Percentiles rank a stretch among this genome's conserved stretches.
phyloP scores from a whole-genome alignment of 1,140 invertebrate genomes.

The Trichonephila clavata region DNA sequence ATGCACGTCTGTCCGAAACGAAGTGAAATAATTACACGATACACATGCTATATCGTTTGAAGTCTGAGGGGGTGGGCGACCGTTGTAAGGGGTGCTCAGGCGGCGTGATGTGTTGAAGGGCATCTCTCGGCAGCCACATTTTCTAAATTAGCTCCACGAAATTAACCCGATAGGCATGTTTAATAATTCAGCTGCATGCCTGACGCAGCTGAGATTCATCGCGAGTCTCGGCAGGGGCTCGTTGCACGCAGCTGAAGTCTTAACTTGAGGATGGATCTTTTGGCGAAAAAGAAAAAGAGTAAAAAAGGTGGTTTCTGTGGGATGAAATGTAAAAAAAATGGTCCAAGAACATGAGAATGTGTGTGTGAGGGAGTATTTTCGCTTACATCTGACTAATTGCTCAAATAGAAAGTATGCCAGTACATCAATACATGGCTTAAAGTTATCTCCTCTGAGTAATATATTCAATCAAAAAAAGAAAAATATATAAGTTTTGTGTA shows the following conservation, averaged over 20 bases:
- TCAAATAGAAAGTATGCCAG: no score
- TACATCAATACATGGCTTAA: no score
- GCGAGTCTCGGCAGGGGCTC: neutral
- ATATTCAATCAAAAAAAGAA: no score
- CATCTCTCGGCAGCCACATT: conserved; percentile 29
- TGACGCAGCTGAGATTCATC: neutral
- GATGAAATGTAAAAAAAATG: no score
- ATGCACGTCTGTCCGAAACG: neutral
- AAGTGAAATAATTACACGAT: neutral
- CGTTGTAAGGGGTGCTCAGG: neutral
- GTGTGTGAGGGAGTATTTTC: no score
- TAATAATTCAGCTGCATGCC: conserved; percentile 53
- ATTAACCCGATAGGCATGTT: conserved; percentile 66
- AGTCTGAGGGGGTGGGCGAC: neutral
- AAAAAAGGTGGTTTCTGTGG: neutral
- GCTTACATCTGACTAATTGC: no score
- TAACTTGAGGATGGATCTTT: conserved; percentile 25
- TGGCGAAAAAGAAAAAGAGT: neutral
- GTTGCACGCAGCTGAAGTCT: neutral
- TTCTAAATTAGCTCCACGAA: conserved; percentile 55
- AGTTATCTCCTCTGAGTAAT: no score
- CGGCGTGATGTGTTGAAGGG: conserved; percentile 56
- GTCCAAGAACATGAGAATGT: no score
- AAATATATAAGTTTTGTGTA: no score
- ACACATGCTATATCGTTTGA: neutral